A percentile compares a stretch with the other conserved stretches of the same genome.
These are phyloP conservation scores for Eurytoma californica DNA, from an alignment of 2,888 invertebrate genomes.

Conservation along the genomic window DNA sequence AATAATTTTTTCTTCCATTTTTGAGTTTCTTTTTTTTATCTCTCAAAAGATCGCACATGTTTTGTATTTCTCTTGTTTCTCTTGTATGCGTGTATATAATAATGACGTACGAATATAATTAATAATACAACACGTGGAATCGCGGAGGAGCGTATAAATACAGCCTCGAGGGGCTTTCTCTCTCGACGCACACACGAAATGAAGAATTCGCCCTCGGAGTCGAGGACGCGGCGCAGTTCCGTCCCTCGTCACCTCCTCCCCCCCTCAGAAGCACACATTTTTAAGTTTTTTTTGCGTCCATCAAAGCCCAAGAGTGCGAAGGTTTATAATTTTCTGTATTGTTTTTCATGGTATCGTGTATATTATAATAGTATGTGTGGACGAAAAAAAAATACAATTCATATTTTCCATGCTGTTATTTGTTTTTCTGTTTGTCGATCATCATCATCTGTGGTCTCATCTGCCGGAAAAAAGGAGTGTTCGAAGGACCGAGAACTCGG, in stretches of 20 bases:
- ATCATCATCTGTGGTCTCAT: neutral
- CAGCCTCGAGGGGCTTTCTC: constrained; percentile 36
- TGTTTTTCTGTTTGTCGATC: neutral
- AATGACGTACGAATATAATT: constrained; percentile 15
- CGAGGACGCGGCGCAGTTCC: neutral
- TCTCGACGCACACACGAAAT: neutral
- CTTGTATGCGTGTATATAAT: constrained; percentile 26
- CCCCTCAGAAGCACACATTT: no score
- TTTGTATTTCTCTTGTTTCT: constrained; percentile 4
- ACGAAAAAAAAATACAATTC: constrained; percentile 1
- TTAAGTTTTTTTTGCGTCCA: constrained; percentile 5
- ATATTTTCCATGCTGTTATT: no score
- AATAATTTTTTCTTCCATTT: no score
- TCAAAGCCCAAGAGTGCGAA: constrained; percentile 21
- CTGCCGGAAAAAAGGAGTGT: neutral
- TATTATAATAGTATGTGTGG: constrained; percentile 18
- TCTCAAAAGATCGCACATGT: constrained; percentile 10
- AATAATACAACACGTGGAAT: constrained; percentile 35
- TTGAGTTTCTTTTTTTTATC: no score
- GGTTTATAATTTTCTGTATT: neutral
- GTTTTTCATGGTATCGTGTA: neutral
- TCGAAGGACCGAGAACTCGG: no score
- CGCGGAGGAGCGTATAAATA: constrained; percentile 51
- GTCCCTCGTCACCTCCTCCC: neutral
- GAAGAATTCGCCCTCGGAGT: constrained; percentile 1